Conservation (phyloP, 2,888 invertebrate genomes). For the Pyrgus malvae region DNA sequence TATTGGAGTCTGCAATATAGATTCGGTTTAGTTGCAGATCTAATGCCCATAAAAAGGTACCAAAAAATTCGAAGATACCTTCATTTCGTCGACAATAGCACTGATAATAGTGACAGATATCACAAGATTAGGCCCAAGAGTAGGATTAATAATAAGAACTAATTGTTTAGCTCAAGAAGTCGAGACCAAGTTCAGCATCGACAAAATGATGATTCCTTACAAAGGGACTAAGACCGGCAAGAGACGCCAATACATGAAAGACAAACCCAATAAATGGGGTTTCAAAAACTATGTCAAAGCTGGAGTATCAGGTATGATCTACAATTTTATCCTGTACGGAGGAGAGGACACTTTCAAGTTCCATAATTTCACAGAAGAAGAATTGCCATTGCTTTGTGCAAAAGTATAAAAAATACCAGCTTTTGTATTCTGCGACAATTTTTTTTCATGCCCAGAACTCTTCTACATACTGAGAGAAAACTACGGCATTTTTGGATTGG, state of each 20-base stretch:
- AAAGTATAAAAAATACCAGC: slow-evolving; percentile 31
- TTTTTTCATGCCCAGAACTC: slow-evolving; percentile 35
- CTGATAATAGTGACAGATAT: neutral
- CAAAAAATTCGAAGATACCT: neutral
- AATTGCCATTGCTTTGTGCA: slow-evolving; percentile 40
- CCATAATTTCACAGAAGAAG: slow-evolving; percentile 36
- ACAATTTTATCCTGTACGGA: slow-evolving; percentile 42
- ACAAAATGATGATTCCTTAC: too few relatives aligned
- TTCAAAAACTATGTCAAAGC: neutral
- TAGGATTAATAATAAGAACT: neutral
- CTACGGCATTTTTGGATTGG: slow-evolving; percentile 38
- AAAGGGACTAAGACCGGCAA: too few relatives aligned
- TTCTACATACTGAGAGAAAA: slow-evolving; percentile 35
- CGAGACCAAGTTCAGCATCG: too few relatives aligned
- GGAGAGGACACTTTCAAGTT: slow-evolving; percentile 40
- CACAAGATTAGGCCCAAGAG: neutral
- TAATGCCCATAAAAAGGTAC: neutral
- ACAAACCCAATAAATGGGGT: too few relatives aligned
- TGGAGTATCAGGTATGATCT: slow-evolving; percentile 3
- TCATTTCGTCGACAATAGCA: neutral
- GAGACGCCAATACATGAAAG: too few relatives aligned
- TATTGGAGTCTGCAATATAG: neutral
- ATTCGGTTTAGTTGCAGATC: neutral
- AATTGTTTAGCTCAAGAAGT: neutral
- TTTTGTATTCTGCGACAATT: slow-evolving; percentile 33